Evolutionary conservation across 2,888 invertebrate species (phyloP), one percentile per base, ranked within the genome.

Genomic region (Ecliptopera silaceata): DNA sequence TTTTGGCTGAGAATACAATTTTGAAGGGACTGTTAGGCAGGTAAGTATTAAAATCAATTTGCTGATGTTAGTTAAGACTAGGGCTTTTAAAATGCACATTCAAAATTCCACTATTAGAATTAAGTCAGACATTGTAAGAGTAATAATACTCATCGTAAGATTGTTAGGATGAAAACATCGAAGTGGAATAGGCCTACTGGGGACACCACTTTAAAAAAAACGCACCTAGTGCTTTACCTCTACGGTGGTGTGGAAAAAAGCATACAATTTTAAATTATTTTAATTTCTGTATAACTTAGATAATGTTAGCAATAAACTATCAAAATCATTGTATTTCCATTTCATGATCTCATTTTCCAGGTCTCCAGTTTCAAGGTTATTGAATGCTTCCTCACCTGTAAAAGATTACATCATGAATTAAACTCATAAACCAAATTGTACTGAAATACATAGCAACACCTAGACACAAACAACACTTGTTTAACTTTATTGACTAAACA

Each of bases 301-400:
- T 10, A 88, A 59, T 42, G 82, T 70, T 52, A 76, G 68, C 70
- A 82, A 83, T 43, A 90, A 61, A 48, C 68, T 56, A 12, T 80
- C 65, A 66, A 89, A 88, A 42, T 82, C 63, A 4, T 82, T 75
- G 32, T 80, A 63, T 38, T 66, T 76, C 88, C 88, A 89, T 65
- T 82, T 87, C 3, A 17, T 59, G 12, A 90, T 56, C 68, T 86
- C 86, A 2, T 59, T 63, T 56, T 87, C 84, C 3, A 90, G 66
- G 36, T 78, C 75, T 41, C 74, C 63, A 0, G 62, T 46, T 39
- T 65, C 56, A 1, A 88, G 65, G 12, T 61, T 77, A 2, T 76
- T 57, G 59, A 75, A 89, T 41, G 72, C 72, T 45, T 77, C 70
- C 34, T 50, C 57, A 70, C 76, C 90, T 90, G 68, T 56, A 52